Base-by-base conservation (phyloP, 1,140 invertebrate genomes). In the Neotoxoptera formosana region DNA sequence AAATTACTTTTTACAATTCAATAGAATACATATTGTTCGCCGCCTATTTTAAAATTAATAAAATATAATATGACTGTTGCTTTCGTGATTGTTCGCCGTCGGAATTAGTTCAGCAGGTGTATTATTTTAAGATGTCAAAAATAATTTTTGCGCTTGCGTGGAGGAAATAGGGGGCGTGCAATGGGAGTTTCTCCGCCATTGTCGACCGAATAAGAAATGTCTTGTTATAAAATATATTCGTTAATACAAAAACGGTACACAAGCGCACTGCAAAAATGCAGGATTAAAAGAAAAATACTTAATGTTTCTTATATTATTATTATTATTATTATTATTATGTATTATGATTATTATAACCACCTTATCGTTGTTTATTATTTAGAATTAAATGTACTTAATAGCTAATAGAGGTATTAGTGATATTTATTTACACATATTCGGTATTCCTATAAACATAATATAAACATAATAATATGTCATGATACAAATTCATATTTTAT, bases 161-260 rank as follows among this genome's bases (percentile, higher is more conserved):
- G 25, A 8, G 30, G 45, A 60, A 90, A 45, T n/a, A 67, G 25
- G 56, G 89, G 89, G 53, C 89, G 89, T 90, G 41, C 25, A 30
- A 90, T 90, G 89, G 89, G 89, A 67, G 89, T 90, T 67, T 60
- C 53, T 90, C 56, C 89, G 89, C 56, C 89, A 90, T 90, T 67
- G 89, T 90, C 34, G 89, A 23, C 56, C 36, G 56, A 90, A 90
- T 90, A 17, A 67, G 8, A 45, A 60, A 90, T n/a, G 25, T 45
- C 89, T 60, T 23, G 36, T 67, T 67, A 67, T 41, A 45, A 90
- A 90, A 51, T 51, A 41, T 53, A 53, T 36, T 36, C 34, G 48
- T 36, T 20, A 56, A 67, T 51, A 67, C 53, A 45, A n/a, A 45
- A 45, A 17, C 25, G 14, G 8, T 30, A 56, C 34, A 90, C 8